Evolutionary conservation across 2,888 invertebrate species (phyloP).

Genomic region (Lasiommata megera): DNA sequence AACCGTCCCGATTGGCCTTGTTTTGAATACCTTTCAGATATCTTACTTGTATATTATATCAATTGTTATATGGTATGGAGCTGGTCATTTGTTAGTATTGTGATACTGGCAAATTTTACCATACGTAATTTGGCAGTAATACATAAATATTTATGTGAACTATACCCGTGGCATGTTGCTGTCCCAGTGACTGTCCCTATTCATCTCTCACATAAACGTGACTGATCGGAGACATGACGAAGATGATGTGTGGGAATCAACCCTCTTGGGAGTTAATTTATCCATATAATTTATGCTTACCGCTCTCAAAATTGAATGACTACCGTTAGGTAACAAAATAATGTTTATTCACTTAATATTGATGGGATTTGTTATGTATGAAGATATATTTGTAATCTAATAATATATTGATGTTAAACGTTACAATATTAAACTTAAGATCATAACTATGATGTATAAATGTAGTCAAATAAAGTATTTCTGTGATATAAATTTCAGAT

Average conservation of each 20-base stretch:
- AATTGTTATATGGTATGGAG: too few relatives aligned
- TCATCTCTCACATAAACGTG: neutral
- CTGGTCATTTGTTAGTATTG: too few relatives aligned
- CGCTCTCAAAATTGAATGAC: neutral
- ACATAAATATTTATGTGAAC: neutral
- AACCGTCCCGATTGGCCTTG: too few relatives aligned
- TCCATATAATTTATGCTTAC: too few relatives aligned
- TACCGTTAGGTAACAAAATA: neutral
- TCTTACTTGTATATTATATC: too few relatives aligned
- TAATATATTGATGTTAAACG: conserved; percentile 3
- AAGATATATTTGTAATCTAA: neutral
- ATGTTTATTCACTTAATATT: neutral
- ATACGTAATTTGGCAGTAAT: neutral
- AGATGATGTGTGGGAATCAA: neutral
- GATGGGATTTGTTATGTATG: neutral
- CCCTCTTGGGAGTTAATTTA: neutral
- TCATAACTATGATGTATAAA: conserved; percentile 6
- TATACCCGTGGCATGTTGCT: too few relatives aligned
- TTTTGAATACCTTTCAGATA: too few relatives aligned
- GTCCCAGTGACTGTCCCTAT: neutral
- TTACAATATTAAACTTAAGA: conserved; percentile 5
- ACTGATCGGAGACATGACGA: neutral
- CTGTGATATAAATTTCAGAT: conserved; percentile 9
- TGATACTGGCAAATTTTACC: neutral
- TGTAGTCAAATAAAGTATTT: conserved; percentile 12